Conservation (phyloP, 2,113 vertebrate genomes). For the Nanger granti region DNA sequence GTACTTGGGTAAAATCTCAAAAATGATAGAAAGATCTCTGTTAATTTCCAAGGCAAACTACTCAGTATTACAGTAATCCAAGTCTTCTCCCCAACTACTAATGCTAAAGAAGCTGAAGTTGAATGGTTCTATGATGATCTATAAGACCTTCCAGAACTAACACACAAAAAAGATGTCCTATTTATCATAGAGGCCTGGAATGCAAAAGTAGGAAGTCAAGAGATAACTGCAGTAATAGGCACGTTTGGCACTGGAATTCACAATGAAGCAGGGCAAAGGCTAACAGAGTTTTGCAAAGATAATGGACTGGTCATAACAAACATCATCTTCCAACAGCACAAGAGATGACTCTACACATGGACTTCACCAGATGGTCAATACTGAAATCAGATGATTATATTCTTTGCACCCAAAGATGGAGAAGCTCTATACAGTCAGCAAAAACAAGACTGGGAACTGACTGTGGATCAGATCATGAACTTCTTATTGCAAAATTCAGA, state of each 20-base stretch:
- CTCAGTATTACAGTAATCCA: neutral
- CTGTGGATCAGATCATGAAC: neutral
- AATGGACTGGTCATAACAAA: neutral
- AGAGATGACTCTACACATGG: neutral
- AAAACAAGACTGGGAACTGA: neutral
- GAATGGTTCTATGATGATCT: neutral
- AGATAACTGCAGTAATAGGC: neutral
- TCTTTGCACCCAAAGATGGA: neutral
- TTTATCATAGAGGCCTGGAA: neutral
- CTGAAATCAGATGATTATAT: neutral
- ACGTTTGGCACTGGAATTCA: neutral
- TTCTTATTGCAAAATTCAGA: neutral
- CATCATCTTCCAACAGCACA: neutral
- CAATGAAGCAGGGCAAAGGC: neutral
- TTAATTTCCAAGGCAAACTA: neutral
- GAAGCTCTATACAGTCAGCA: neutral
- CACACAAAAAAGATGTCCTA: neutral
- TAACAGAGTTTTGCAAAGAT: neutral
- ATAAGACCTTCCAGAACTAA: neutral
- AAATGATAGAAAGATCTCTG: neutral
- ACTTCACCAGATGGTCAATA: neutral
- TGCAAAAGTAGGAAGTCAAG: neutral
- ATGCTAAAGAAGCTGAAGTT: neutral
- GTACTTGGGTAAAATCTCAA: neutral
- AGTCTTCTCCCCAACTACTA: neutral